Evolutionary conservation across 1,140 invertebrate genomes (phyloP).

Genomic region (Chironomus tepperi): DNA sequence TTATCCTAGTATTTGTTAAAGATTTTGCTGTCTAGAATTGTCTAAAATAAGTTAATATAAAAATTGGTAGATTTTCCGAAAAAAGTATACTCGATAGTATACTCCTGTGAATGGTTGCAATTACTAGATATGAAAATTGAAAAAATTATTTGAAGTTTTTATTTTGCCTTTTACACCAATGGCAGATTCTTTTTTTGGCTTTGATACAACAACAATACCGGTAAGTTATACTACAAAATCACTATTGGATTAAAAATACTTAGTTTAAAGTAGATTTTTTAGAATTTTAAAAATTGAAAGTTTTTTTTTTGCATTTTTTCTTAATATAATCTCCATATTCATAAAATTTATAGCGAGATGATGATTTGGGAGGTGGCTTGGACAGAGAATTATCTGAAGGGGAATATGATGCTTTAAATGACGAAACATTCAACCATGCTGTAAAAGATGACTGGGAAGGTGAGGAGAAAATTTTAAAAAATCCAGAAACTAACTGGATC

Average conservation of each 20-base stretch:
- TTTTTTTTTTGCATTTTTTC: not conserved
- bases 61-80: too few relatives aligned
- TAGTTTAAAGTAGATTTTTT: too few relatives aligned
- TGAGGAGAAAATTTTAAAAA: conserved; percentile 45
- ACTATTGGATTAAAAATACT: not conserved
- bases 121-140: too few relatives aligned
- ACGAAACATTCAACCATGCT: conserved; percentile 79
- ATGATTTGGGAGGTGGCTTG: conserved; percentile 52
- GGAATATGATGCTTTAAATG: conserved; percentile 81
- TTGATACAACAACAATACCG: not conserved
- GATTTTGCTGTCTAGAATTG: too few relatives aligned
- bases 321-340: too few relatives aligned
- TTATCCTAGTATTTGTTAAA: too few relatives aligned
- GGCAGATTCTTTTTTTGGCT: conserved; percentile 20
- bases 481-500: not conserved
- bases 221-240: not conserved
- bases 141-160: conserved; percentile 4
- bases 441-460: conserved; percentile 62
- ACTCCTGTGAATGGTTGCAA: too few relatives aligned
- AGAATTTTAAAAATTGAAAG: too few relatives aligned
- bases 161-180: not conserved
- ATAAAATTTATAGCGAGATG: conserved; percentile 31
- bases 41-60: too few relatives aligned
- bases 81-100: too few relatives aligned
- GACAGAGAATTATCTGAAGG: conserved; percentile 59